Conservation (phyloP, 2,888 invertebrate genomes). For the Pseudococcus jackbeardsleyi region DNA sequence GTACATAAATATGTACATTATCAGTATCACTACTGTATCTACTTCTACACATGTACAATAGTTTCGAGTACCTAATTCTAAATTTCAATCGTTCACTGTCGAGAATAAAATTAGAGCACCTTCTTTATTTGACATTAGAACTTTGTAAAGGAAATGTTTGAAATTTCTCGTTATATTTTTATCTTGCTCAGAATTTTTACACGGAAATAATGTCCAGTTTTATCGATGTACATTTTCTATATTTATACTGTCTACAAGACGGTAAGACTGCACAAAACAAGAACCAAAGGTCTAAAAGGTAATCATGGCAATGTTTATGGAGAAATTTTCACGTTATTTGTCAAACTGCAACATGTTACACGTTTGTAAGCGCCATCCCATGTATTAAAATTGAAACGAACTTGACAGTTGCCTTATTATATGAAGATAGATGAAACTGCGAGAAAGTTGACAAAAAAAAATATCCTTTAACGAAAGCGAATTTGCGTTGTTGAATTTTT, state of each 20-base stretch:
- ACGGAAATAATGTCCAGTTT: too few relatives aligned
- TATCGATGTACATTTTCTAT: too few relatives aligned
- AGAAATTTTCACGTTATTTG: background rate
- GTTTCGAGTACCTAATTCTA: too few relatives aligned
- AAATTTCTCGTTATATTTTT: background rate
- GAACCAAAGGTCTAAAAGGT: too few relatives aligned
- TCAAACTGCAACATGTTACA: constrained; percentile 15
- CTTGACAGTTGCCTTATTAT: background rate
- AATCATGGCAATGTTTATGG: background rate
- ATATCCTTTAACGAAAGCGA: background rate
- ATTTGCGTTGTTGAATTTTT: background rate
- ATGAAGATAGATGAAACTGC: background rate
- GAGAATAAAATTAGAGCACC: too few relatives aligned
- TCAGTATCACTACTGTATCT: too few relatives aligned
- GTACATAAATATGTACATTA: too few relatives aligned
- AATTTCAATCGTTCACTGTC: too few relatives aligned
- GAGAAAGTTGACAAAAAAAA: background rate
- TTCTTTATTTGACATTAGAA: too few relatives aligned
- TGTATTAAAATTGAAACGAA: background rate
- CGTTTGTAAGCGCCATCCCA: background rate
- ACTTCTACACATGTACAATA: too few relatives aligned
- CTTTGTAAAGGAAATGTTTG: background rate
- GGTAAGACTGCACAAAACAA: too few relatives aligned
- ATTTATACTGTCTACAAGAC: too few relatives aligned
- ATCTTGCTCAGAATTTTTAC: background rate